Evolutionary conservation across 1,140 invertebrate genomes (phyloP).

Genomic region (Cydia fagiglandana): DNA sequence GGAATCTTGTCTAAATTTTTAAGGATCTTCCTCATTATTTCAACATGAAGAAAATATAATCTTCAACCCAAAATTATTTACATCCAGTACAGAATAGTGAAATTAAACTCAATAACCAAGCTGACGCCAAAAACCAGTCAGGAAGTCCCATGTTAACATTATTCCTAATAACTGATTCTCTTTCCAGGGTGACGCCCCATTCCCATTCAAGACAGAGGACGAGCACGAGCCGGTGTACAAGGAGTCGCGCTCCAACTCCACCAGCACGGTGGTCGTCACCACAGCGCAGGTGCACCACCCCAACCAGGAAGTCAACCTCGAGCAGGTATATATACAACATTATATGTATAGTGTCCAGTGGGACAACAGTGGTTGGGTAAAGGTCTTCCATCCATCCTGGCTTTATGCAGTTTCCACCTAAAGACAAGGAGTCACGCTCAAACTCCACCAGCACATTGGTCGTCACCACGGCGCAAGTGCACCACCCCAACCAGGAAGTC

Average conservation of each 20-base stretch:
- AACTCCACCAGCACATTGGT: slow-evolving; percentile 72
- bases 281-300: slow-evolving; percentile 86
- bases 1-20: too few relatives aligned
- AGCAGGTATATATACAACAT: slow-evolving; percentile 81
- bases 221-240: slow-evolving; percentile 68
- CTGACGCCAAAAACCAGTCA: too few relatives aligned
- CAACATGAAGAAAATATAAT: too few relatives aligned
- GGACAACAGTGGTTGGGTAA: too few relatives aligned
- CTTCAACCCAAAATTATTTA: too few relatives aligned
- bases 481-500: slow-evolving; percentile 92
- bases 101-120: too few relatives aligned
- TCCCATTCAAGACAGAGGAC: slow-evolving; percentile 72
- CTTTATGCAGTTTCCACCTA: too few relatives aligned
- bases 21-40: too few relatives aligned
- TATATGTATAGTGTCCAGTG: too few relatives aligned
- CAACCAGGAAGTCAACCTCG: slow-evolving; percentile 89
- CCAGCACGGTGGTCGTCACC: slow-evolving; percentile 71
- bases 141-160: too few relatives aligned
- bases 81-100: too few relatives aligned
- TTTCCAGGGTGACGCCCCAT: slow-evolving; percentile 64
- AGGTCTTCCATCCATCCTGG: too few relatives aligned
- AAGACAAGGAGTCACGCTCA: slow-evolving; percentile 71
- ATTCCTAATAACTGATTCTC: not conserved
- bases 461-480: slow-evolving; percentile 80
- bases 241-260: slow-evolving; percentile 71